phyloP scores from a whole-genome alignment of 2,113 vertebrate genomes.

The Romanogobio albipinnatus region DNA sequence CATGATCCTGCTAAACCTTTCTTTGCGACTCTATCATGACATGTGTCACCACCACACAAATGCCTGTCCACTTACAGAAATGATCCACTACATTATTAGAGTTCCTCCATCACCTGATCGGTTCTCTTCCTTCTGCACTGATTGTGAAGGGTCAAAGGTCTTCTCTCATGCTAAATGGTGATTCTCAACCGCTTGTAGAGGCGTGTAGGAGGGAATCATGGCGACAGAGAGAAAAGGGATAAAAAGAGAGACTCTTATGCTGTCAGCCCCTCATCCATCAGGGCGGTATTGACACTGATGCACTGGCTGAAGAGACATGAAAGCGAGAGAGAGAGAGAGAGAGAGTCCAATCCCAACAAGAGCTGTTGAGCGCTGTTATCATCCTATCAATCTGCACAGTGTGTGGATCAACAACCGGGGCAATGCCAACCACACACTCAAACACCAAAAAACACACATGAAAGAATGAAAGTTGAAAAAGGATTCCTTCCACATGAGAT shows the following conservation, averaged over 20 bases:
- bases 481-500: background rate
- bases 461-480: slow-evolving; percentile 9
- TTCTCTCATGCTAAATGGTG: slow-evolving; percentile 68
- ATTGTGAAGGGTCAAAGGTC: slow-evolving; percentile 75
- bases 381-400: slow-evolving; percentile 42
- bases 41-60: background rate
- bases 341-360: slow-evolving; percentile 43
- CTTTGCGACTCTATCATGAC: background rate
- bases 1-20: background rate
- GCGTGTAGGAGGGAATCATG: slow-evolving; percentile 66
- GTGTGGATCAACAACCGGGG: slow-evolving; percentile 34
- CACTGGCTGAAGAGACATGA: slow-evolving; percentile 62
- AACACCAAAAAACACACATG: slow-evolving; percentile 27
- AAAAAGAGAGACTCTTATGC: slow-evolving; percentile 55
- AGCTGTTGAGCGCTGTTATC: slow-evolving; percentile 42
- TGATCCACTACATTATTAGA: background rate
- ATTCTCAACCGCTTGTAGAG: slow-evolving; percentile 68
- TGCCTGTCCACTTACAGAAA: slow-evolving; percentile 17
- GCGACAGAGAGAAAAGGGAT: slow-evolving; percentile 52
- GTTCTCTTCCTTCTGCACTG: slow-evolving; percentile 47
- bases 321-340: background rate
- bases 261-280: slow-evolving; percentile 66
- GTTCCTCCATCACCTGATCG: background rate
- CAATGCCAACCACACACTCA: slow-evolving; percentile 18
- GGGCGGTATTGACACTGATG: slow-evolving; percentile 71